Conservation (phyloP, 2,797 vertebrate genomes). For the Antennarius maculatus region DNA sequence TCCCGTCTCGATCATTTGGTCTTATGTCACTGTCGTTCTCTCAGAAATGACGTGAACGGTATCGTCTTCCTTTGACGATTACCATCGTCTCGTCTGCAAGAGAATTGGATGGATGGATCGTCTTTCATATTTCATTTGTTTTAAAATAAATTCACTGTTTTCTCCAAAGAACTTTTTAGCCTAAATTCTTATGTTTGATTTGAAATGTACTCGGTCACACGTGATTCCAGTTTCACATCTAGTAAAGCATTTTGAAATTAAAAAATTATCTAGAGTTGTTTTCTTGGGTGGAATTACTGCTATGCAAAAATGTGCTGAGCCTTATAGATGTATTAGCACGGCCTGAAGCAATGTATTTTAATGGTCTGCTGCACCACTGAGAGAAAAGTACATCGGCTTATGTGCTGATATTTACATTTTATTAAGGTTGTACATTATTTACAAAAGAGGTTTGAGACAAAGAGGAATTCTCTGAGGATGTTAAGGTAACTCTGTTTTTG, state of each 20-base stretch:
- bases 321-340: slow-evolving; percentile 31
- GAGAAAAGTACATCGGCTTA: slow-evolving; percentile 14
- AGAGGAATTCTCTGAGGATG: slow-evolving; percentile 18
- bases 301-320: slow-evolving; percentile 41
- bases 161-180: neutral
- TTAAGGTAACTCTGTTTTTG: slow-evolving; percentile 5
- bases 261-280: neutral
- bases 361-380: slow-evolving; percentile 33
- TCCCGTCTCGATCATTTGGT: neutral
- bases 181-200: slow-evolving; percentile 1
- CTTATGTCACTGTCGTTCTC: neutral
- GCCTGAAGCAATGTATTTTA: slow-evolving; percentile 31
- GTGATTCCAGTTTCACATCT: slow-evolving; percentile 14
- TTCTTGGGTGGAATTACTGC: slow-evolving; percentile 17
- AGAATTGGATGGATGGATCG: no score
- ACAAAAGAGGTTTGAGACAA: slow-evolving; percentile 17
- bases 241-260: slow-evolving; percentile 11
- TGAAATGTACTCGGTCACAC: neutral
- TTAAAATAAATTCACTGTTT: neutral
- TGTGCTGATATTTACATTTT: slow-evolving; percentile 48
- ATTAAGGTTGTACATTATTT: slow-evolving; percentile 31
- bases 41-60: neutral
- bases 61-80: neutral
- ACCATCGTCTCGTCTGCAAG: no score
- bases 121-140: neutral